Evolutionary conservation across 1,140 invertebrate species (phyloP).

Genomic region (Drosophila lacteicornis): DNA sequence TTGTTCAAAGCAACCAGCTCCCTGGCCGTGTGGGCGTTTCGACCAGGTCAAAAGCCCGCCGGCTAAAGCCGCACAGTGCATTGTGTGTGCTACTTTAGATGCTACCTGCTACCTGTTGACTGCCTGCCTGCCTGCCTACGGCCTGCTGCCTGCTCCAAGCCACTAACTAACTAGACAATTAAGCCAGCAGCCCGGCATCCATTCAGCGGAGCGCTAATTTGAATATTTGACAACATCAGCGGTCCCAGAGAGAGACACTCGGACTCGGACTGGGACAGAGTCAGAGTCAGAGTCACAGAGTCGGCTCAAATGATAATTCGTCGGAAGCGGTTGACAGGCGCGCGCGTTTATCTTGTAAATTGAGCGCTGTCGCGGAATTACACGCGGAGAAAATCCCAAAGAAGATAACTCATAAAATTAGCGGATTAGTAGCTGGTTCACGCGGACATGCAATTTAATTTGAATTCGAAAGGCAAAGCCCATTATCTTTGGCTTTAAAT

Average conservation of each 20-base stretch:
- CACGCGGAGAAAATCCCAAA: conserved; percentile 51
- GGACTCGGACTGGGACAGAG: conserved; percentile 11
- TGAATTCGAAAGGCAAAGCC: conserved; percentile 12
- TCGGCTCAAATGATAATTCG: conserved; percentile 70
- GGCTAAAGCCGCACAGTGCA: conserved; percentile 40
- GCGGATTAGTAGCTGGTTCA: conserved; percentile 9
- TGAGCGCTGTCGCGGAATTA: conserved; percentile 41
- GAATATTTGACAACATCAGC: conserved; percentile 72
- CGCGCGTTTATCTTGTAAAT: conserved; percentile 79
- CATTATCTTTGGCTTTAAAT: conserved; percentile 28
- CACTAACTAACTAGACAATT: conserved; percentile 69
- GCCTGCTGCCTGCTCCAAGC: conserved; percentile 24
- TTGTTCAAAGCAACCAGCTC: conserved; percentile 50
- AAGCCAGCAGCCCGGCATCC: conserved; percentile 55
- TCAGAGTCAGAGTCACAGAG: conserved; percentile 22
- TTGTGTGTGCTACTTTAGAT: conserved; percentile 32
- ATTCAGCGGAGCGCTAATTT: conserved; percentile 71
- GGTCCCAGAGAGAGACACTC: conserved; percentile 11
- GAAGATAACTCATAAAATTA: neutral
- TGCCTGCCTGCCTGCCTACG: conserved; percentile 13
- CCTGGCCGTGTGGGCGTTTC: conserved; percentile 58
- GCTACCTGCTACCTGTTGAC: conserved; percentile 37
- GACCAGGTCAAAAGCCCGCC: conserved; percentile 61
- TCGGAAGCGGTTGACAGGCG: conserved; percentile 78
- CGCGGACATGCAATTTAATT: conserved; percentile 5